Conservation (phyloP, 2,888 invertebrate species). For the Lithophane socia region DNA sequence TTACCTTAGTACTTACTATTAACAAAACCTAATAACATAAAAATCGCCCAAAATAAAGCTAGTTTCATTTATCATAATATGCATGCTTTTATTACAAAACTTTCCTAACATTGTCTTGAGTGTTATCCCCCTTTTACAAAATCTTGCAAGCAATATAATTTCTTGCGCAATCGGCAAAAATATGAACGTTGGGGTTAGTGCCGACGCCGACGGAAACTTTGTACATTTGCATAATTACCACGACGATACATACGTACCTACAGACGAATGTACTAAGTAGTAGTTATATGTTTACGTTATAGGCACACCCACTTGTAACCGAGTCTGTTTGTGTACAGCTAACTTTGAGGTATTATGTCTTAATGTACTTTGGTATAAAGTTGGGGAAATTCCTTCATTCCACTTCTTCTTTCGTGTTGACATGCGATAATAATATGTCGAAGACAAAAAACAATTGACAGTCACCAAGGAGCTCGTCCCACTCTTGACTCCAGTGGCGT, state of each 20-base stretch:
- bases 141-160: conserved; percentile 35
- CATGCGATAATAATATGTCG: not conserved
- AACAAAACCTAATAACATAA: not conserved
- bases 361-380: not conserved
- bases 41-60: not conserved
- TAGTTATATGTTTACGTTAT: conserved; percentile 2
- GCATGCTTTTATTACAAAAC: conserved; percentile 14
- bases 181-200: conserved; percentile 43
- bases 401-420: not conserved
- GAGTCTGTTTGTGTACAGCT: conserved; percentile 28
- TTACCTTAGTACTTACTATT: not conserved
- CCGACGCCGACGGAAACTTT: conserved; percentile 48
- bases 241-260: conserved; percentile 30
- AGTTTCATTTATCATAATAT: not conserved
- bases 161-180: conserved; percentile 47
- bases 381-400: not conserved
- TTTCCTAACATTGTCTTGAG: conserved; percentile 17
- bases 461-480: no score
- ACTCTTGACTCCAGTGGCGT: not conserved
- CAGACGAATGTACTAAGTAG: conserved; percentile 18
- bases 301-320: conserved; percentile 31
- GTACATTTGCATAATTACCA: conserved; percentile 67
- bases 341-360: conserved; percentile 28
- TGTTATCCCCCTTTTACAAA: conserved; percentile 22
- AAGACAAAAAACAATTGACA: not conserved